Base-by-base conservation (phyloP, 2,113 vertebrate species). In the Delphinus delphis region DNA sequence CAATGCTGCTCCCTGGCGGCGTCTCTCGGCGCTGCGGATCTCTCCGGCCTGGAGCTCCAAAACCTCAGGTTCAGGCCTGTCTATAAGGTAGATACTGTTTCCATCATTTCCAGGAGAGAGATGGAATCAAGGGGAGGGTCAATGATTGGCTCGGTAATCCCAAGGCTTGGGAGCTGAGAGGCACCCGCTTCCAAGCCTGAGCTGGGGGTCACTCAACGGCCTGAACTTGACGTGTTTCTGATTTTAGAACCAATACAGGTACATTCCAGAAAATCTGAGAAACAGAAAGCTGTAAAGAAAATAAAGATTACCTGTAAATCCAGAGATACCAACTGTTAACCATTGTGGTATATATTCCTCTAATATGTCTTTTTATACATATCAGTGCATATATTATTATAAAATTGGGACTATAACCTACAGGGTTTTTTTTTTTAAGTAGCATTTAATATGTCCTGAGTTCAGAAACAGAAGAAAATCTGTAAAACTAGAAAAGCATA, bases 1-100 rank as follows among this genome's bases (percentile, higher is more conserved):
- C 96, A 88, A 97, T 91, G 96, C 93, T 98, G 91, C 91, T 0
- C 91, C 76, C 96, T 97, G 91, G 96, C 2, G 93, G 88, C 50
- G 0, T 2, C 6, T 58, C 21, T 12, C 0, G 2, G 73, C 18
- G 4, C 73, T 65, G 95, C 87, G 3, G 14, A 73, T 58, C 26
- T 28, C 47, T 28, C 25, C 18, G 4, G 47, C 12, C 17, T 0
- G 23, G 3, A 60, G 50, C 28, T 21, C 1, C 1, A 41, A 41
- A 63, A 10, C 20, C 71, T 1, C 20, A 79, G 50, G 76, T 14
- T n/a, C 20, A 14, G 33, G 50, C 31, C 4, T 6, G 50, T n/a
- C 76, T 33, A 13, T 50, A 36, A 8, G 20, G 50, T 50, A 25
- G 84, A 31, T 33, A 44, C 13, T 2, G 41, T 44, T 25, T 55